Evolutionary conservation across 2,113 vertebrate species (phyloP), one percentile per base, ranked within the genome.

Genomic region (Cephalopholis sonnerati): DNA sequence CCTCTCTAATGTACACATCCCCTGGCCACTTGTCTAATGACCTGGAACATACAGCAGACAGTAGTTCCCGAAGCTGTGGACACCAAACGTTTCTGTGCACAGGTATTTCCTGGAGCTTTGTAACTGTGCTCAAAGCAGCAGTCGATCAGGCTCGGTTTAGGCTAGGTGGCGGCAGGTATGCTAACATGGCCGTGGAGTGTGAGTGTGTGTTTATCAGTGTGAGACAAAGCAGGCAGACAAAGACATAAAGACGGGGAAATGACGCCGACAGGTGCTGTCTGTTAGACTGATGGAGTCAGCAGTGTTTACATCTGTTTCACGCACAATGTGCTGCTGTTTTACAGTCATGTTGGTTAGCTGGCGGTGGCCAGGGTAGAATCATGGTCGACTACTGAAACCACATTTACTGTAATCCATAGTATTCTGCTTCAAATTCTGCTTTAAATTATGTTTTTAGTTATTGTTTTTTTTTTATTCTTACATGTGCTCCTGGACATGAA

Each of bases 121-220:
- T 46, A 4, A 27, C n/a, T 55, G 55, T 4, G 39, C 4, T 48
- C 22, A 3, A 12, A 75, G 70, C 59, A 39, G 65, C 69, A 41
- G 69, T 87, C 16, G 1, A 80, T 87, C 82, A 84, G 72, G 20
- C 44, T 81, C 2, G 16, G 76, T 84, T 90, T 81, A 87, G 82
- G 46, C 48, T 57, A 55, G 17, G 13, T 11, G 13, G 36, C 5
- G 15, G 81, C 48, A 71, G 80, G 68, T 78, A 82, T 89, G 84
- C 50, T 72, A 86, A 82, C 84, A 85, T 17, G 50, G 63, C 46
- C 17, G 7, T 2, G 27, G 44, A 72, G 57, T 20, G 17, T 55
- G 41, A 82, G 72, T 73, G 73, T 73, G 80, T 88, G 82, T 86
- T 83, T 89, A 78, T 80, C 57, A 67, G 51, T 10, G 1, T 41